These are phyloP conservation scores for Balaeniceps rex DNA, from an alignment of 2,113 vertebrate species.

Conservation along the genomic window DNA sequence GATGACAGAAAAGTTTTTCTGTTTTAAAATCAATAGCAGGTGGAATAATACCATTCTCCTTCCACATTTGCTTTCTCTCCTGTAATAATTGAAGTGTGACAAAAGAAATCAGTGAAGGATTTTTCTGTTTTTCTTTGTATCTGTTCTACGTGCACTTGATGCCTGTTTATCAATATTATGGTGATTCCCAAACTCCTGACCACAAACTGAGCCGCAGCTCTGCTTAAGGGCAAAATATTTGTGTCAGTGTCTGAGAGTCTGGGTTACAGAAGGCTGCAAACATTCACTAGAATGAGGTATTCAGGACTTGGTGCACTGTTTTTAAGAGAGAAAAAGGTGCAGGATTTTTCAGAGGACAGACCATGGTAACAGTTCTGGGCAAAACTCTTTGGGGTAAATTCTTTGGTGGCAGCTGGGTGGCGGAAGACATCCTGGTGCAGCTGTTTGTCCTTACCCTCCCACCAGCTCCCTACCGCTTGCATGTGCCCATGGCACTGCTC, in stretches of 20 bases:
- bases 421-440: background rate
- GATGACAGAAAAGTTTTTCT: background rate
- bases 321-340: background rate
- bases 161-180: background rate
- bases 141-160: background rate
- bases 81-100: background rate
- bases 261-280: background rate
- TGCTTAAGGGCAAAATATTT: background rate
- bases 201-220: fast-evolving
- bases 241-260: background rate
- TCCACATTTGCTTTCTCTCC: background rate
- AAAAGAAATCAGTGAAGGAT: background rate
- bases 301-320: background rate
- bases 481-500: background rate
- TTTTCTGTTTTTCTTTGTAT: background rate
- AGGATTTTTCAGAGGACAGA: background rate
- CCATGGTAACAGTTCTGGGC: background rate
- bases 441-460: background rate
- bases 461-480: background rate
- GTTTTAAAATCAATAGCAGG: background rate
- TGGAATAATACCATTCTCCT: background rate
- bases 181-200: background rate
- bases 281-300: background rate
- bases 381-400: background rate
- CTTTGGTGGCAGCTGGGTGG: background rate